Percentiles rank a stretch among this genome's conserved stretches.
These are phyloP conservation scores for Ammodytes dubius DNA, from an alignment of 2,113 vertebrate genomes.

Conservation along the genomic window DNA sequence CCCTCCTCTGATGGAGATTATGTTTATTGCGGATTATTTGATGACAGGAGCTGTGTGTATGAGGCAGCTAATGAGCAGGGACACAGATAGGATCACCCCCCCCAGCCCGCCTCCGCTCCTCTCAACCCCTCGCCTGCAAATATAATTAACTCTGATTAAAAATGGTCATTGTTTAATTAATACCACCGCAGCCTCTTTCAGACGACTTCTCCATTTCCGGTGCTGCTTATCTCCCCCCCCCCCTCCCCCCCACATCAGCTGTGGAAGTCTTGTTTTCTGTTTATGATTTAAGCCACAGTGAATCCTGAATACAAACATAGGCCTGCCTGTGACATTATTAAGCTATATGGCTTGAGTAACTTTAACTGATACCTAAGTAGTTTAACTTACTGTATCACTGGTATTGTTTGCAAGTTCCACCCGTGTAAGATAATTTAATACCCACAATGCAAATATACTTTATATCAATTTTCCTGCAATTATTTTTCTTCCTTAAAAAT, in stretches of 20 bases:
- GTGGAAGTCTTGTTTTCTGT: conserved; percentile 41
- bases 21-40: conserved; percentile 56
- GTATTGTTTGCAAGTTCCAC: background rate
- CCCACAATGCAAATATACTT: background rate
- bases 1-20: conserved; percentile 19
- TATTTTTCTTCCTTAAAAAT: too few relatives aligned
- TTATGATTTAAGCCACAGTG: conserved; percentile 40
- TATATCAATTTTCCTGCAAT: too few relatives aligned
- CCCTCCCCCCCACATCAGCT: conserved; percentile 50
- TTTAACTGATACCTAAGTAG: conserved; percentile 17
- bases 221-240: conserved; percentile 52
- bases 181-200: conserved; percentile 67
- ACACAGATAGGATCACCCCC: conserved; percentile 66
- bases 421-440: background rate
- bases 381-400: background rate
- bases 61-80: conserved; percentile 68
- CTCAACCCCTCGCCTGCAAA: conserved; percentile 68
- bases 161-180: conserved; percentile 80
- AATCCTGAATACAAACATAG: conserved; percentile 29
- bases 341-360: conserved; percentile 4
- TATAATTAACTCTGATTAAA: conserved; percentile 84
- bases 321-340: background rate
- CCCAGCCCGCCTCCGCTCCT: conserved; percentile 49
- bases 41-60: conserved; percentile 42
- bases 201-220: conserved; percentile 73